Percentiles rank a stretch among this genome's conserved stretches.
Conservation (phyloP, 2,888 invertebrate species). For the Atherix ibis region DNA sequence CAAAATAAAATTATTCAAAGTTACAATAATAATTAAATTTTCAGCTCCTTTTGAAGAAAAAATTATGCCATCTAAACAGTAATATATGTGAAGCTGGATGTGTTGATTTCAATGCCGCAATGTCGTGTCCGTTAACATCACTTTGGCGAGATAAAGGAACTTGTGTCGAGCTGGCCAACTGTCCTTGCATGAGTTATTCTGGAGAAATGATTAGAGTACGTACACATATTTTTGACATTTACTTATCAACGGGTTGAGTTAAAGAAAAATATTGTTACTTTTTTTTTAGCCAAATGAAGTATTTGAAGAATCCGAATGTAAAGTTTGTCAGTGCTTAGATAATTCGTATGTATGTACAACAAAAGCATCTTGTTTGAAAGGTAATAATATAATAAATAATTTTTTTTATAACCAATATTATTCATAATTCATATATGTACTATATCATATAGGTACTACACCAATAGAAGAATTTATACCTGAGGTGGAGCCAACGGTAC, state of each 20-base stretch:
- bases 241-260: no score
- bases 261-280: slow-evolving; percentile 3
- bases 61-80: slow-evolving; percentile 21
- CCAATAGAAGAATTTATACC: slow-evolving; percentile 1
- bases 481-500: no score
- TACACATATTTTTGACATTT: no score
- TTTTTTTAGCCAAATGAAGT: slow-evolving; percentile 50
- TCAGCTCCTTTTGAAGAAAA: slow-evolving; percentile 21
- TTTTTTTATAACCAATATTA: background rate
- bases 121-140: slow-evolving; percentile 40
- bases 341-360: slow-evolving; percentile 57
- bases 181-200: slow-evolving; percentile 52
- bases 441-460: background rate
- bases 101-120: slow-evolving; percentile 26
- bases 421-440: background rate
- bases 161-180: slow-evolving; percentile 58
- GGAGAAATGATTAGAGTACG: slow-evolving; percentile 48
- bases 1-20: background rate
- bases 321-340: slow-evolving; percentile 64
- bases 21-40: background rate
- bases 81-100: slow-evolving; percentile 27
- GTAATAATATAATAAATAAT: no score
- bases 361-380: no score
- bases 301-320: slow-evolving; percentile 42
- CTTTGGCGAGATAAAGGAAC: slow-evolving; percentile 55